Conservation (phyloP, 2,888 invertebrate genomes). For the Pammene aurita region DNA sequence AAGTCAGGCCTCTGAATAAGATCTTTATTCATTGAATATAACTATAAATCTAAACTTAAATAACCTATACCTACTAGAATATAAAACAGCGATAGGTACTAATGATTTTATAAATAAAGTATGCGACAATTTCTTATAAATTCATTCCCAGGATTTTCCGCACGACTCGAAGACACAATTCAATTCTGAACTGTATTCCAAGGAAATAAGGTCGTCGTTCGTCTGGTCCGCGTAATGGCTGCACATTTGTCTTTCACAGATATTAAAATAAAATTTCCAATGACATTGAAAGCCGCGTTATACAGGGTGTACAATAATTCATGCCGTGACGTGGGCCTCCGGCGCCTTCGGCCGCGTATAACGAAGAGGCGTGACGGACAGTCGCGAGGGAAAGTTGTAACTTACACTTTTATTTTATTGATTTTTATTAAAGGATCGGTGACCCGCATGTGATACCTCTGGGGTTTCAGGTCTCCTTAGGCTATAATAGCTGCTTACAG, state of each 20-base stretch:
- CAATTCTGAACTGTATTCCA: neutral
- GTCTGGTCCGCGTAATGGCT: neutral
- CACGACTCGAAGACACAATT: neutral
- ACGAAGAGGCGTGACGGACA: slow-evolving; percentile 39
- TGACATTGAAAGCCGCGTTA: slow-evolving; percentile 25
- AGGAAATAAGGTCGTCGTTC: neutral
- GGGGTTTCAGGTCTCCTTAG: no score
- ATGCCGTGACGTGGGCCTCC: slow-evolving; percentile 24
- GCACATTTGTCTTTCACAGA: slow-evolving; percentile 9
- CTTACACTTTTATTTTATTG: neutral
- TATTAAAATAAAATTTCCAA: slow-evolving; percentile 21
- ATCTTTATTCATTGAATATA: no score
- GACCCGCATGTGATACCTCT: no score
- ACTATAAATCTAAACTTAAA: no score
- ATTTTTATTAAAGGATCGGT: no score
- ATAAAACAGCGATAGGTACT: no score
- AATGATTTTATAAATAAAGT: neutral
- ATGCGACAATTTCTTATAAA: neutral
- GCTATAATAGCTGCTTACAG: no score
- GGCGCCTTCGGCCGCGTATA: slow-evolving; percentile 34
- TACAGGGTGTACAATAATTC: slow-evolving; percentile 27
- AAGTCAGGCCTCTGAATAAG: no score
- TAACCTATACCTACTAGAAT: no score
- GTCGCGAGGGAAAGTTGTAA: slow-evolving; percentile 3
- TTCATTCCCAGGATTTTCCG: neutral